A percentile compares a stretch with the other conserved stretches of the same genome.
Evolutionary conservation across 2,797 vertebrate genomes (phyloP).

Genomic region (Podarcis siculus): DNA sequence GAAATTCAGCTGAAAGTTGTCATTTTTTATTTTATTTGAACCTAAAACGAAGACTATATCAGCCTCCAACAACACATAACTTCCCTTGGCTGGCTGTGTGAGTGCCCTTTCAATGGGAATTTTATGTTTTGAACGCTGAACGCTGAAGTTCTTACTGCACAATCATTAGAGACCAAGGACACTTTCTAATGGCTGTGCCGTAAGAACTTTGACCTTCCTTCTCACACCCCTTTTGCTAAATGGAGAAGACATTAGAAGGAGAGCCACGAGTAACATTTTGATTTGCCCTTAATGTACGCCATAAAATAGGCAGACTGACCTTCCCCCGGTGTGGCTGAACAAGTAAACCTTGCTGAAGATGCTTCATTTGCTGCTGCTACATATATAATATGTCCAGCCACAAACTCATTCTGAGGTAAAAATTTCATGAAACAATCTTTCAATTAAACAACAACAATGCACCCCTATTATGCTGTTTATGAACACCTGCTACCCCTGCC

Average conservation of each 20-base stretch:
- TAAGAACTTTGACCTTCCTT: too few relatives aligned
- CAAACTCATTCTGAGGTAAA: too few relatives aligned
- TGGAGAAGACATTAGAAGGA: neutral
- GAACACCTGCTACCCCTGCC: too few relatives aligned
- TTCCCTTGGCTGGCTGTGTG: neutral
- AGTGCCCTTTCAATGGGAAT: conserved; percentile 26
- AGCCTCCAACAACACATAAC: neutral
- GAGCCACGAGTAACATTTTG: neutral
- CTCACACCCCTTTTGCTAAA: neutral
- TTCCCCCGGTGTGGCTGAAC: neutral
- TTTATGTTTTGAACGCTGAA: conserved; percentile 55
- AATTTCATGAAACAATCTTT: too few relatives aligned
- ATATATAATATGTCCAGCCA: too few relatives aligned
- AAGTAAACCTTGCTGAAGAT: too few relatives aligned
- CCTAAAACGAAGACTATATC: neutral
- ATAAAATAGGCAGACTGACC: neutral
- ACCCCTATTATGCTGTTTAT: too few relatives aligned
- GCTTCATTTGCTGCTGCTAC: too few relatives aligned
- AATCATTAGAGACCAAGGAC: too few relatives aligned
- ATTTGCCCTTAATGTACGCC: neutral
- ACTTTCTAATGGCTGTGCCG: too few relatives aligned
- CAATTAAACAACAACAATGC: too few relatives aligned
- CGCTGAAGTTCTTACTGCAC: too few relatives aligned
- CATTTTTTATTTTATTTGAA: conserved; percentile 52
- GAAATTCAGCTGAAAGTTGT: conserved; percentile 32